Evolutionary conservation across 2,797 vertebrate species (phyloP).

Genomic region (Enteromius unitaeniatus): DNA sequence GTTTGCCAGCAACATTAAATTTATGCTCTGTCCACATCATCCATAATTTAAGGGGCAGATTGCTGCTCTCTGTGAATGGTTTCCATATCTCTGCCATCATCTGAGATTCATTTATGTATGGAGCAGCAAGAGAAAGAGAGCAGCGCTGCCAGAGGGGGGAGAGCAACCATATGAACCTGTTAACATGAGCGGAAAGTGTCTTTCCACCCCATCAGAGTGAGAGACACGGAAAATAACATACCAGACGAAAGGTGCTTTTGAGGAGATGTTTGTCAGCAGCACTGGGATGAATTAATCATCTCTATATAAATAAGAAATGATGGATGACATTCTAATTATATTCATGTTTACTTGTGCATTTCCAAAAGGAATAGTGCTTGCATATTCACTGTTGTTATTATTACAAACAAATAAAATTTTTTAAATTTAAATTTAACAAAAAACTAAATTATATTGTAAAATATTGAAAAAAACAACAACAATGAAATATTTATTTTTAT

Average conservation of each 20-base stretch:
- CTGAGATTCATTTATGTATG: slow-evolving; percentile 38
- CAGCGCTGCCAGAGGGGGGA: slow-evolving; percentile 1
- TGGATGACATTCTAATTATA: slow-evolving; percentile 40
- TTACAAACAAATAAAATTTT: background rate
- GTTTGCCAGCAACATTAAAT: slow-evolving; percentile 27
- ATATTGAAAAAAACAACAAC: background rate
- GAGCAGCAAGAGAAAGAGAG: slow-evolving; percentile 1
- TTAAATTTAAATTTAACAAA: too few species aligned
- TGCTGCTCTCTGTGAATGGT: slow-evolving; percentile 22
- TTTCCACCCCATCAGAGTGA: slow-evolving; percentile 22
- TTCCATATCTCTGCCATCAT: slow-evolving; percentile 36
- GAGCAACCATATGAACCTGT: slow-evolving; percentile 19
- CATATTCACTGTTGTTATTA: background rate
- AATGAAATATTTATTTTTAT: background rate
- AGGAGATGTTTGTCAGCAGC: slow-evolving; percentile 41
- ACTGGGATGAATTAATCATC: slow-evolving; percentile 50
- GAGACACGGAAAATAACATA: background rate
- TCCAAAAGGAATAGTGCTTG: background rate
- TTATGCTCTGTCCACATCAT: slow-evolving; percentile 39
- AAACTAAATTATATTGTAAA: background rate
- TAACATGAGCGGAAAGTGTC: slow-evolving; percentile 24
- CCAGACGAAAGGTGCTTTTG: slow-evolving; percentile 41
- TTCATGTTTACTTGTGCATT: background rate
- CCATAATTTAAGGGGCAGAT: slow-evolving; percentile 49
- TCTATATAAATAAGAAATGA: slow-evolving; percentile 53